phyloP scores from a whole-genome alignment of 2,888 invertebrate genomes.

The Drosophila pseudotalamancana region DNA sequence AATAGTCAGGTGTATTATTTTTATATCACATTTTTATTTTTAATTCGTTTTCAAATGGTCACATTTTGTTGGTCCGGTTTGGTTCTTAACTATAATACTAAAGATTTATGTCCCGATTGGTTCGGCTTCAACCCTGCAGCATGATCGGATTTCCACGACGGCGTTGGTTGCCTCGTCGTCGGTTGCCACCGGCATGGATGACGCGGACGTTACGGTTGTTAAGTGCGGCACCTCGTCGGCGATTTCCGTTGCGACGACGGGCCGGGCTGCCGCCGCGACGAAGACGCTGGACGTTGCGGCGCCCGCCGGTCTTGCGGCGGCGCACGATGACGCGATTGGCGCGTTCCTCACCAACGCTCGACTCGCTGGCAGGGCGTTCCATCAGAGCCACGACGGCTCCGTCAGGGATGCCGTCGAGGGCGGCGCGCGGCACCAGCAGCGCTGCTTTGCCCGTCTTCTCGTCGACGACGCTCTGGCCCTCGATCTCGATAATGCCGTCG shows the following conservation, averaged over 20 bases:
- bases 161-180: constrained; percentile 52
- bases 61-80: constrained; percentile 22
- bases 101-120: constrained; percentile 1
- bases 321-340: constrained; percentile 78
- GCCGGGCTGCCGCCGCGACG: constrained; percentile 43
- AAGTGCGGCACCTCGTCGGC: constrained; percentile 31
- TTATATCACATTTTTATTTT: constrained; percentile 64
- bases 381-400: constrained; percentile 80
- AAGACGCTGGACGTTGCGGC: constrained; percentile 63
- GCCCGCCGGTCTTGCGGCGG: constrained; percentile 62
- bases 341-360: constrained; percentile 65
- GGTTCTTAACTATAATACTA: constrained; percentile 77
- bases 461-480: constrained; percentile 78
- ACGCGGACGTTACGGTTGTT: constrained; percentile 63
- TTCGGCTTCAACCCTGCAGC: no score
- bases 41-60: constrained; percentile 47
- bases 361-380: constrained; percentile 55
- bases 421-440: constrained; percentile 75
- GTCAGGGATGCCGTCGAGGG: constrained; percentile 79
- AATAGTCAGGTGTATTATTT: constrained; percentile 13
- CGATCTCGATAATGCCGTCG: constrained; percentile 78
- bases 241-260: constrained; percentile 46
- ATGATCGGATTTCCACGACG: no score
- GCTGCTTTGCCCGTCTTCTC: constrained; percentile 80
- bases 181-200: constrained; percentile 46